Conservation (phyloP, 2,113 vertebrate species). For the Corydoras sp. region DNA sequence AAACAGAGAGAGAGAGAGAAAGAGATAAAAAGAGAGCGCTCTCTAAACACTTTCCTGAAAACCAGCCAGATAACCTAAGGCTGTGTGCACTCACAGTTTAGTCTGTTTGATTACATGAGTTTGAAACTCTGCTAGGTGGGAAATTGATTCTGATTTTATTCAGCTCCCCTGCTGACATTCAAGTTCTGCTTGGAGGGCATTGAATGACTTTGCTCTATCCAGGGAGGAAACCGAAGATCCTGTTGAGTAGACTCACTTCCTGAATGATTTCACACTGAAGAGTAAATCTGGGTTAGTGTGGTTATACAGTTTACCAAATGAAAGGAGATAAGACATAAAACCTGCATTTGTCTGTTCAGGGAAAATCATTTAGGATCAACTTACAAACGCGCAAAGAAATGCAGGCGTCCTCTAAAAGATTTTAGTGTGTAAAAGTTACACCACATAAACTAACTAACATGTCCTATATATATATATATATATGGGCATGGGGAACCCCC, state of each 20-base stretch:
- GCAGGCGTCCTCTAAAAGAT: too few species aligned
- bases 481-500: too few species aligned
- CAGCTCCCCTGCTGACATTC: slow-evolving; percentile 30
- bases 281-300: neutral
- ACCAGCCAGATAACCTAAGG: slow-evolving; percentile 32
- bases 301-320: neutral
- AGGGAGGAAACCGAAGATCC: slow-evolving; percentile 15
- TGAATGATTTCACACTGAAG: neutral
- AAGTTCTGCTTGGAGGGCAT: slow-evolving; percentile 26
- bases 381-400: too few species aligned
- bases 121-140: slow-evolving; percentile 28
- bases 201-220: slow-evolving; percentile 18
- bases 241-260: slow-evolving; percentile 18
- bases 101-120: slow-evolving; percentile 35
- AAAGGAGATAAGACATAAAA: too few species aligned
- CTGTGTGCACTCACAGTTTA: slow-evolving; percentile 30
- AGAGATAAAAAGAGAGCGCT: neutral
- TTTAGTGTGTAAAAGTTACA: too few species aligned
- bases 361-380: too few species aligned
- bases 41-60: slow-evolving; percentile 10
- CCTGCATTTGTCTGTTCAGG: too few species aligned
- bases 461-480: too few species aligned
- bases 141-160: slow-evolving; percentile 37
- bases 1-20: neutral
- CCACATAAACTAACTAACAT: too few species aligned